Evolutionary conservation across 64 coral and sea anemone genomes (phyloP).

Genomic region (Stylophora pistillata): DNA sequence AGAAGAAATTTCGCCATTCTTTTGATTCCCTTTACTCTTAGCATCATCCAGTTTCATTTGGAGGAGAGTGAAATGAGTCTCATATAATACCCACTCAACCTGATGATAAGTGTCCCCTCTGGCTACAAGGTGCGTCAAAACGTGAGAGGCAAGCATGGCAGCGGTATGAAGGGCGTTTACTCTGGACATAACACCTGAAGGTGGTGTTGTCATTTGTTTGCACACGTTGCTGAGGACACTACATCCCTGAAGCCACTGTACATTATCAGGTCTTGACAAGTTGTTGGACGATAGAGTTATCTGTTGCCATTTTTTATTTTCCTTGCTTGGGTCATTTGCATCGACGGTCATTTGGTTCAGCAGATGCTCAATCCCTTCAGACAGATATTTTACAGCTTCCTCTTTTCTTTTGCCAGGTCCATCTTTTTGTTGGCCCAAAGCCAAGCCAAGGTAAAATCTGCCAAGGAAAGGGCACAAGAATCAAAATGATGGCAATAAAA

Average conservation of each 20-base stretch:
- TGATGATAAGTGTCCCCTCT: conserved; percentile 90
- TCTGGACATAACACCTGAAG: conserved; percentile 63
- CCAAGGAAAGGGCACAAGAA: not conserved
- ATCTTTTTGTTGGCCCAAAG: conserved; percentile 64
- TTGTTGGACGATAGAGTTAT: conserved; percentile 33
- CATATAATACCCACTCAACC: conserved; percentile 75
- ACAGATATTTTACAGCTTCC: conserved; percentile 73
- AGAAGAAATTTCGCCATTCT: conserved; percentile 35
- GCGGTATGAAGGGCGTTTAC: conserved; percentile 39
- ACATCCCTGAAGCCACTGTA: conserved; percentile 79
- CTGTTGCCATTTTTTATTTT: conserved; percentile 35
- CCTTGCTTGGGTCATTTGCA: not conserved
- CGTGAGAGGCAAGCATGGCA: conserved; percentile 43
- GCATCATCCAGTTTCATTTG: conserved; percentile 70
- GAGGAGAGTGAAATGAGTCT: conserved; percentile 79
- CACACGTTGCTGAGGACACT: conserved; percentile 56
- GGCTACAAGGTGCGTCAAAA: conserved; percentile 65
- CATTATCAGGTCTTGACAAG: conserved; percentile 48
- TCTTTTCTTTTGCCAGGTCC: conserved; percentile 57
- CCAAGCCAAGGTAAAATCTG: conserved; percentile 87
- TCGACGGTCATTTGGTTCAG: conserved; percentile 49
- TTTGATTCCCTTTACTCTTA: conserved; percentile 23
- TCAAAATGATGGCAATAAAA: not conserved
- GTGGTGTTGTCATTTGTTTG: conserved; percentile 3
- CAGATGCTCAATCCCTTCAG: conserved; percentile 83